Evolutionary conservation across 2,888 invertebrate genomes (phyloP).

Genomic region (Euzophera pinguis): DNA sequence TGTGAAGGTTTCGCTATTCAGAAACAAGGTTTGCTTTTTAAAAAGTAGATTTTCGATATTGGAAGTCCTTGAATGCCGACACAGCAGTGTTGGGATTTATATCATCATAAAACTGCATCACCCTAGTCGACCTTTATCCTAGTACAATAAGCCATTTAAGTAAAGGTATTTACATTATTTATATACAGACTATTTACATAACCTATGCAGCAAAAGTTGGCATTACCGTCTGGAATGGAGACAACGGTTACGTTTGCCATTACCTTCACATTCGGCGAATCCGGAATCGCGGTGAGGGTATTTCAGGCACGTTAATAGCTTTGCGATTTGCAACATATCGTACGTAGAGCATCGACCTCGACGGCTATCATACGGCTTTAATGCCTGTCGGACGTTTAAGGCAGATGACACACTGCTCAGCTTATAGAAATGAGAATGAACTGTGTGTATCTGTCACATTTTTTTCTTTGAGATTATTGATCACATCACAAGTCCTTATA

Average conservation of each 20-base stretch:
- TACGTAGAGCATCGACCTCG: slow-evolving; percentile 67
- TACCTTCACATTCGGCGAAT: slow-evolving; percentile 22
- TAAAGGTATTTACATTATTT: slow-evolving; percentile 18
- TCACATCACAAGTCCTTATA: no score
- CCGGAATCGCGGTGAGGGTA: slow-evolving; percentile 32
- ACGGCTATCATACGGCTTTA: slow-evolving; percentile 41
- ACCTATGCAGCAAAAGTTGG: slow-evolving; percentile 10
- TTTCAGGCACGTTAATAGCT: slow-evolving; percentile 32
- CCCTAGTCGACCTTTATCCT: background rate
- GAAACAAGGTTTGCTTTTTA: no score
- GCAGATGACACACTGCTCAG: background rate
- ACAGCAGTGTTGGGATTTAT: background rate
- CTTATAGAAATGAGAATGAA: background rate
- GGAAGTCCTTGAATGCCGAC: no score
- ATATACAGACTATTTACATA: no score
- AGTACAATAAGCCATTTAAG: background rate
- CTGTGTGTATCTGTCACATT: no score
- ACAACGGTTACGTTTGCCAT: slow-evolving; percentile 12
- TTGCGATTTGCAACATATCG: slow-evolving; percentile 34
- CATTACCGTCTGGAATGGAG: slow-evolving; percentile 6
- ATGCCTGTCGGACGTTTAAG: slow-evolving; percentile 58
- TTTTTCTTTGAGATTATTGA: no score
- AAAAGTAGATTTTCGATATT: no score
- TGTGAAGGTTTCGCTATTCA: no score
- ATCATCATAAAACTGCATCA: background rate